Percentiles rank a stretch among this genome's conserved stretches.
Evolutionary conservation across 2,113 vertebrate species (phyloP).

Genomic region (Pluvialis apricaria): DNA sequence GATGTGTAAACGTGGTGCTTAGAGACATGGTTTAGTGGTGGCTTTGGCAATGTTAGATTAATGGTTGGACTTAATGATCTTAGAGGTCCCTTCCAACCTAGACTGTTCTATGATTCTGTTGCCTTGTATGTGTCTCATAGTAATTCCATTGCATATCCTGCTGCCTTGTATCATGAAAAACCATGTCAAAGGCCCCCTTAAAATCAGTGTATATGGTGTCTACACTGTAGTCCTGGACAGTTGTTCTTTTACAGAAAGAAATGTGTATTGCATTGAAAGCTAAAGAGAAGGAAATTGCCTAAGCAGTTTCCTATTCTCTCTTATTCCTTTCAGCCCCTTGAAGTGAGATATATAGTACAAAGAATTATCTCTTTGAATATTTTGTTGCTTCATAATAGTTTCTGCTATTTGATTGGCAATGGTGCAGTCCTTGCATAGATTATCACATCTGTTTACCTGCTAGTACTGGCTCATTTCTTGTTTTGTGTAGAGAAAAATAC

Average conservation of each 20-base stretch:
- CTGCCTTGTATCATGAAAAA: not conserved
- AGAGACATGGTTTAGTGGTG: no score
- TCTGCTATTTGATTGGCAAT: not conserved
- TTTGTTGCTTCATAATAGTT: not conserved
- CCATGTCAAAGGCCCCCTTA: not conserved
- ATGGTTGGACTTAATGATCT: no score
- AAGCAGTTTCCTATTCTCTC: not conserved
- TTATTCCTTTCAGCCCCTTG: not conserved
- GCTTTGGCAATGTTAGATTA: no score
- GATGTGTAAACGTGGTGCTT: no score
- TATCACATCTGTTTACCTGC: not conserved
- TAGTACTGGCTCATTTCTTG: not conserved
- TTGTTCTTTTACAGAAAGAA: not conserved
- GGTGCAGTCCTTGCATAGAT: not conserved
- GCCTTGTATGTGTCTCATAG: not conserved
- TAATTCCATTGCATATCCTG: not conserved
- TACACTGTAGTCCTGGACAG: not conserved
- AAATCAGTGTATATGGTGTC: not conserved
- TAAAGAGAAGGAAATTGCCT: not conserved
- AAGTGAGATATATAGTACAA: not conserved
- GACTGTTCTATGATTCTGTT: not conserved
- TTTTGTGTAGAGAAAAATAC: not conserved
- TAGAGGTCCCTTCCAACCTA: no score
- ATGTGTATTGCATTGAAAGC: not conserved
- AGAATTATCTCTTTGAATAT: not conserved